These are phyloP conservation scores for Ischnura elegans DNA, from an alignment of 2,888 invertebrate species.

Conservation along the genomic window DNA sequence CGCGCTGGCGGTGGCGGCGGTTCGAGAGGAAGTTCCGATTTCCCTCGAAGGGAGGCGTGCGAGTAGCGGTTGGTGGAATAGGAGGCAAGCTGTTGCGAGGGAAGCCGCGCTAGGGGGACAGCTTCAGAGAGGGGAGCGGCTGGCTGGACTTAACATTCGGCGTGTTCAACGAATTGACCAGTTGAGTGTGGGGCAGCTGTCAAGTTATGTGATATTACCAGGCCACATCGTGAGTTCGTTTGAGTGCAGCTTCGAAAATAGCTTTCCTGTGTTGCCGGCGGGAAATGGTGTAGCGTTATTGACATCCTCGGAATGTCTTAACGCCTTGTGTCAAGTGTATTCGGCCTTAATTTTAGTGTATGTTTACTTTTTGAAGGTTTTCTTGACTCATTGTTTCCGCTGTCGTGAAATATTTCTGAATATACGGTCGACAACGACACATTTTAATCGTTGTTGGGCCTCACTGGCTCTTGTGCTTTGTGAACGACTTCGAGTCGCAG, in stretches of 20 bases:
- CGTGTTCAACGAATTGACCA: slow-evolving; percentile 4
- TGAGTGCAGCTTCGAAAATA: slow-evolving; percentile 11
- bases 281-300: background rate
- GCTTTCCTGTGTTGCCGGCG: background rate
- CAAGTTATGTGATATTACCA: background rate
- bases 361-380: background rate
- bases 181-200: background rate
- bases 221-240: background rate
- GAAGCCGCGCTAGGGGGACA: background rate
- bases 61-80: background rate
- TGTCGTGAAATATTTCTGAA: background rate
- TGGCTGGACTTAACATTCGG: background rate
- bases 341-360: background rate
- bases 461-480: background rate
- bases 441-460: too few relatives aligned
- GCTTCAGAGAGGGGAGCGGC: slow-evolving; percentile 25
- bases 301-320: background rate
- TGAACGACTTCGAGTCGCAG: background rate
- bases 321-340: background rate
- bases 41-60: slow-evolving; percentile 9
- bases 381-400: background rate
- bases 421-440: background rate
- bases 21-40: background rate
- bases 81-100: slow-evolving; percentile 45
- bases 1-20: background rate